A percentile compares a stretch with the other conserved stretches of the same genome.
Evolutionary conservation across 2,888 invertebrate species (phyloP).

Genomic region (Blomia tropicalis): DNA sequence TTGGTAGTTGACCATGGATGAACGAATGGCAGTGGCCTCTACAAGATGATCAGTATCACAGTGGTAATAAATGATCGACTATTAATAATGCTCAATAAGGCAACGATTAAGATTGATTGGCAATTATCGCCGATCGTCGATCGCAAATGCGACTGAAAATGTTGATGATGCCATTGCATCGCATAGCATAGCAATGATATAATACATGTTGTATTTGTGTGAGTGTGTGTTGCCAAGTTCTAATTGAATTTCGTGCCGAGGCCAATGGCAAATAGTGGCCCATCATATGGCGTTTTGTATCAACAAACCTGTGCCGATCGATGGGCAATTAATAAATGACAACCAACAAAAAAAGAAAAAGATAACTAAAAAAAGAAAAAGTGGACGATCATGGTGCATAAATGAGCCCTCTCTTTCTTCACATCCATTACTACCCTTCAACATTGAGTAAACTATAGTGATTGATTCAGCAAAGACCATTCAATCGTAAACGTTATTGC

Average conservation of each 20-base stretch:
- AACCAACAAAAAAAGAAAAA: no score
- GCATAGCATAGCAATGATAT: no score
- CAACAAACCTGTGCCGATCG: conserved; percentile 9
- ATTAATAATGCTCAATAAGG: conserved; percentile 13
- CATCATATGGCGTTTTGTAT: not conserved
- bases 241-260: conserved; percentile 10
- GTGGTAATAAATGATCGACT: conserved; percentile 8
- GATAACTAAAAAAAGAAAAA: no score
- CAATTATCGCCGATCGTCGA: conserved; percentile 5
- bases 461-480: not conserved
- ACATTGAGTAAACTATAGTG: no score
- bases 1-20: not conserved
- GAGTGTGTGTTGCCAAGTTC: conserved; percentile 4
- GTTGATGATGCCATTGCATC: no score
- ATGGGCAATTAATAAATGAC: conserved; percentile 15
- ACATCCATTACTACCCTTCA: no score
- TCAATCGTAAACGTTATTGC: not conserved
- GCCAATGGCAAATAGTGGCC: not conserved
- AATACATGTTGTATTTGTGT: no score
- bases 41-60: no score
- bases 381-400: no score
- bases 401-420: no score
- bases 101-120: conserved; percentile 15
- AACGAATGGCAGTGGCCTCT: no score
- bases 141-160: not conserved